Conservation (phyloP, 2,113 vertebrate genomes). For the Erinaceus europaeus region DNA sequence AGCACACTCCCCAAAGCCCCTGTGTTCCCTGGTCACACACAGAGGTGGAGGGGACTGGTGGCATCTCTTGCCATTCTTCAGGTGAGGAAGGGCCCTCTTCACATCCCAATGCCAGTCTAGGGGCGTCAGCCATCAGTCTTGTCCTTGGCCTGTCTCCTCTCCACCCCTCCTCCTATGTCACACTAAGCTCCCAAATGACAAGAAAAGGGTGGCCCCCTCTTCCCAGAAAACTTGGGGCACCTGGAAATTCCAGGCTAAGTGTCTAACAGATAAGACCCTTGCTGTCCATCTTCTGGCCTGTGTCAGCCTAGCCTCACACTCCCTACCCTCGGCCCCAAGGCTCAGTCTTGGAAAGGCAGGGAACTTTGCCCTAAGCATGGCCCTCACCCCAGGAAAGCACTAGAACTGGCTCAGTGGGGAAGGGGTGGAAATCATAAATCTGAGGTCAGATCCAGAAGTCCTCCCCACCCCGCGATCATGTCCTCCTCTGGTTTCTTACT, state of each 20-base stretch:
- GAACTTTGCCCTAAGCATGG: background rate
- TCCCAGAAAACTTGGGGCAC: background rate
- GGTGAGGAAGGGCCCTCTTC: background rate
- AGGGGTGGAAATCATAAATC: background rate
- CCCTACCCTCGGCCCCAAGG: background rate
- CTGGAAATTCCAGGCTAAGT: background rate
- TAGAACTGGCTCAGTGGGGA: background rate
- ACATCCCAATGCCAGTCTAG: fast-evolving
- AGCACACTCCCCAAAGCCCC: background rate
- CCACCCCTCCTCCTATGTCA: background rate
- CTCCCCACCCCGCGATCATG: background rate
- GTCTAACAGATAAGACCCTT: background rate
- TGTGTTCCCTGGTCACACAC: background rate
- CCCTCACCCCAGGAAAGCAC: background rate
- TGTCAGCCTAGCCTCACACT: background rate
- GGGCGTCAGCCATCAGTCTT: too few species aligned
- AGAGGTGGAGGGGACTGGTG: background rate
- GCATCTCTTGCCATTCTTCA: too few species aligned
- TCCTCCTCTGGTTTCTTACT: background rate
- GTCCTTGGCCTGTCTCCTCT: conserved; percentile 17
- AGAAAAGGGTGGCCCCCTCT: background rate
- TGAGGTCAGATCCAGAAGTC: background rate
- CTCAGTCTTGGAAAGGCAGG: background rate
- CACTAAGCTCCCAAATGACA: background rate
- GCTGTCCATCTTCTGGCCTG: too few species aligned